Evolutionary conservation across 2,797 vertebrate genomes (phyloP), one percentile per base, ranked within the genome.

Genomic region (Enteromius argenteus): DNA sequence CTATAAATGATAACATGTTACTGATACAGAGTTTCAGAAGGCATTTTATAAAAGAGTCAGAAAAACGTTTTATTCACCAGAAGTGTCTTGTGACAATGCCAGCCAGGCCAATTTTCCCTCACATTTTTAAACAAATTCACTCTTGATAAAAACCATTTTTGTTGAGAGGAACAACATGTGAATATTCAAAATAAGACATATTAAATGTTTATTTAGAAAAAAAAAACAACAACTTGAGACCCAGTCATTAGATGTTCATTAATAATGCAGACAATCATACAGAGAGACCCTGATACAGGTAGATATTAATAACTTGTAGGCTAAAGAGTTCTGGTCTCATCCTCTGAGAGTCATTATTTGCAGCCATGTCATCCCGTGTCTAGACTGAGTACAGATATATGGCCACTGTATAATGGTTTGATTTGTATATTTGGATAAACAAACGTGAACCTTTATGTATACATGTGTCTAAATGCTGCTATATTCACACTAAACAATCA

Each of bases 401-500:
- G 49, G 78, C 21, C 49, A 69, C 7, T 76, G 78, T 74, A 49
- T 42, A 84, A 84, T 64, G 56, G 44, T 83, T 80, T 83, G 37
- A 67, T 80, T 62, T 49, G 23, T 71, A 60, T 81, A 62, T 69
- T 78, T 49, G 27, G 1, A 37, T 64, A 71, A 76, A 83, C 73
- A 68, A 77, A 77, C 11, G 37, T n/a, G 62, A 69, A 77, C n/a
- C 30, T 81, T 64, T 35, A 37, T 44, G 30, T 49, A 84, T 60
- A 90, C 77, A 76, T 77, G 46, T 85, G 37, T 87, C 86, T 79
- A 84, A 44, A 80, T 67, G 85, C 35, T 85, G 60, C 81, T 62
- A 46, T 85, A 71, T 85, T 89, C 89, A 80, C 86, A 83, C 93
- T 96, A 98, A 90, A 99, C 97, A 84, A 99, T 99, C 98, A 99